Evolutionary conservation across 1,140 invertebrate species (phyloP).

Genomic region (Drosophila rhopaloa): DNA sequence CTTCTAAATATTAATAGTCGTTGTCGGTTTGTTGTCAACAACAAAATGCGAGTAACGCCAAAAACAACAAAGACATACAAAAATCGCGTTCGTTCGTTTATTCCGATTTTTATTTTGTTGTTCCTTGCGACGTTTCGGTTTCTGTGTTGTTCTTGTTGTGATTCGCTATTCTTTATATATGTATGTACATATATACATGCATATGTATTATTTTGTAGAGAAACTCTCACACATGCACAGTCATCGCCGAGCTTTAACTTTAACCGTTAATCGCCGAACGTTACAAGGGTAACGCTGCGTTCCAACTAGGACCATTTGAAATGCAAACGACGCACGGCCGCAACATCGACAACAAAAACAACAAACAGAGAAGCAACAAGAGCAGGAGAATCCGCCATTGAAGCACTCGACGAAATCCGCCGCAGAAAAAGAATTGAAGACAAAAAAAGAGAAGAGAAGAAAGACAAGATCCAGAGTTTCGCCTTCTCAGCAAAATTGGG

Average conservation of each 20-base stretch:
- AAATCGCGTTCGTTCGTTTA: slow-evolving; percentile 41
- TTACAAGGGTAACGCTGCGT: slow-evolving; percentile 12
- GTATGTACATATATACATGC: too few species aligned
- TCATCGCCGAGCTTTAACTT: background rate
- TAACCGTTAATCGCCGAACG: background rate
- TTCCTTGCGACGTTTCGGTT: slow-evolving; percentile 12
- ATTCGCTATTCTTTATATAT: background rate
- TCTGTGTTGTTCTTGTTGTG: slow-evolving; percentile 11
- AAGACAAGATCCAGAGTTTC: slow-evolving; percentile 48
- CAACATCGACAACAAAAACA: slow-evolving; percentile 13
- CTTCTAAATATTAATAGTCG: slow-evolving; percentile 85
- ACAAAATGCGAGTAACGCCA: slow-evolving; percentile 49
- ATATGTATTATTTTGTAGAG: background rate
- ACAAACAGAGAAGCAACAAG: slow-evolving; percentile 6
- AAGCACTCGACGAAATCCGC: slow-evolving; percentile 9
- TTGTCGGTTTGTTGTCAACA: slow-evolving; percentile 66
- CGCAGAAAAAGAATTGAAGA: slow-evolving; percentile 5
- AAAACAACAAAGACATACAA: slow-evolving; percentile 53
- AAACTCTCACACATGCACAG: slow-evolving; percentile 2
- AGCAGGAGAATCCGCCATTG: slow-evolving; percentile 28
- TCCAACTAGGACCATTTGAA: slow-evolving; percentile 30
- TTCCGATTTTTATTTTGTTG: slow-evolving; percentile 29
- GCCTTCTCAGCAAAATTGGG: slow-evolving; percentile 64
- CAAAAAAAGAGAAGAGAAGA: slow-evolving; percentile 11
- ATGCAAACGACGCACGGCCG: slow-evolving; percentile 38